Base-by-base conservation (phyloP, 1,140 invertebrate genomes). In the Anoplophora glabripennis region DNA sequence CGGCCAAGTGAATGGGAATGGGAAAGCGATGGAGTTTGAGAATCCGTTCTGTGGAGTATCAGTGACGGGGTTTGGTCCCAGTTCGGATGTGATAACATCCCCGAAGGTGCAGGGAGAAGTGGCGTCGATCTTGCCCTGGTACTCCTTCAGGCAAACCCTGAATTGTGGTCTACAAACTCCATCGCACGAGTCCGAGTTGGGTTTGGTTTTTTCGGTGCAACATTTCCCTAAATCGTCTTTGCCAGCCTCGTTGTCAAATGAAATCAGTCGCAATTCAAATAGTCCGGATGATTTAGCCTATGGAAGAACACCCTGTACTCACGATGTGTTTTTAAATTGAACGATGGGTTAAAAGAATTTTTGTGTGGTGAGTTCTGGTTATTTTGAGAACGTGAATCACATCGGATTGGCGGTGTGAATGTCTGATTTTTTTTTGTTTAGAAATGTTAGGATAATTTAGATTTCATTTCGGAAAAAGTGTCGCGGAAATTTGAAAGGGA, bases 1-100 rank as follows among this genome's bases (percentile, higher is more conserved):
- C 88, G 92, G 90, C 92, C 92, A 96, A 63, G 89, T 87, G 77
- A 94, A 96, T 68, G 92, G 87, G 80, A 97, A 94, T 37, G 87
- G 88, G 72, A 96, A 92, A 65, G 86, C 83, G 75, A 96, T 92
- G 75, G 90, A 88, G 76, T 90, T 92, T 70, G 80, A 81, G 77
- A 90, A 91, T 69, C 83, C 85, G 64, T 83, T 80, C 64, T 83
- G 84, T 46, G 84, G 82, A 53, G 83, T 77, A 51, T 77, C 77
- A 44, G 78, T 79, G 15, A 91, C 81, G 61, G 84, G 83, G 79
- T 93, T 93, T 54, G 88, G 86, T 70, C 90, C 90, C 36, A 94
- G 79, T 59, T 93, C 86, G 10, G 89, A 87, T 44, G 92, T 96
- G 40, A 89, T 85, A 61, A 90, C 86, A 79, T 94, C 91, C 68